Percentiles rank a stretch among this genome's conserved stretches.
phyloP scores from a whole-genome alignment of 1,140 invertebrate genomes.

The Cydia amplana region DNA sequence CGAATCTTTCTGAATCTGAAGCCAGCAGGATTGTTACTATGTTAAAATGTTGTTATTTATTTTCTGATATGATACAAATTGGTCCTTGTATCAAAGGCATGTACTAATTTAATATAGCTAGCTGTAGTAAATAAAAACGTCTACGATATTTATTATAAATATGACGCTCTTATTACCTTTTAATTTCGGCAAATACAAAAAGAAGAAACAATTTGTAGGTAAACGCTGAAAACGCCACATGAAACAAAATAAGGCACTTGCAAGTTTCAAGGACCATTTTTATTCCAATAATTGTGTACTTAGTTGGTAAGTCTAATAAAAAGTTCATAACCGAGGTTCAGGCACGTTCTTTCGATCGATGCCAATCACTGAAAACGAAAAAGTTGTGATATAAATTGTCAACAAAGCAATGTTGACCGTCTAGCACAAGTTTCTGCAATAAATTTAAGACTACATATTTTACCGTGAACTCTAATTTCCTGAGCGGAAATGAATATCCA shows the following conservation, averaged over 20 bases:
- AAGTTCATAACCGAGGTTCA: neutral
- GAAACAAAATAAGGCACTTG: neutral
- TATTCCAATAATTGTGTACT: neutral
- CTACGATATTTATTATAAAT: no score
- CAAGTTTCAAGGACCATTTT: neutral
- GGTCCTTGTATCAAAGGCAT: no score
- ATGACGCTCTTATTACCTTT: no score
- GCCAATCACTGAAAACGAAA: neutral
- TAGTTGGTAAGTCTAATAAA: neutral
- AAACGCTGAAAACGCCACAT: neutral
- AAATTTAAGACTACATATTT: constrained; percentile 26
- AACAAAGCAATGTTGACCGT: constrained; percentile 4
- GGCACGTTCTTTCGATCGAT: neutral
- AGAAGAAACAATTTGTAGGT: no score
- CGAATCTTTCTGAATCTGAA: no score
- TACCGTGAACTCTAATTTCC: constrained; percentile 28
- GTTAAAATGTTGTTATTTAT: no score
- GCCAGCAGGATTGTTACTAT: no score
- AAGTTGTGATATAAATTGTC: neutral
- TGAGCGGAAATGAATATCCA: constrained; percentile 29
- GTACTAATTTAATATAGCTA: no score
- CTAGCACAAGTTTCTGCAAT: constrained; percentile 7
- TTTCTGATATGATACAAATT: no score
- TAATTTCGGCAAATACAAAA: no score
- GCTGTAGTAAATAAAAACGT: no score